These are phyloP conservation scores for Cryptotermes secundus DNA, from an alignment of 1,140 invertebrate genomes.

Conservation along the genomic window DNA sequence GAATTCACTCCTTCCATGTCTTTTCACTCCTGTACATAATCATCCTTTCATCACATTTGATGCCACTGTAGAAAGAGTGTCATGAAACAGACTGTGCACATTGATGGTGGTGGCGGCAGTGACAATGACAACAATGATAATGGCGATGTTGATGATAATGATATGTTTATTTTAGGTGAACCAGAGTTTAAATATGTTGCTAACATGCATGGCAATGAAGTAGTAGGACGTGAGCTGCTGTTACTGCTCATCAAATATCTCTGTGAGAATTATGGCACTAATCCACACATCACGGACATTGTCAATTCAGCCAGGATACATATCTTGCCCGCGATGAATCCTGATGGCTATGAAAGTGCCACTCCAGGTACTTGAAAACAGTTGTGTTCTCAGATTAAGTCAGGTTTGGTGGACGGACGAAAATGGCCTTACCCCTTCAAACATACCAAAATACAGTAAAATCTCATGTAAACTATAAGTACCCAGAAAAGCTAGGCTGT, in stretches of 20 bases:
- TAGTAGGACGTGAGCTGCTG: constrained; percentile 85
- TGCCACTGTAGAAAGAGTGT: too few species aligned
- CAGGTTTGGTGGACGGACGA: too few species aligned
- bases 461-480: too few species aligned
- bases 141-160: neutral
- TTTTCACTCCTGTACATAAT: neutral
- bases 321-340: constrained; percentile 95
- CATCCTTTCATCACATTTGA: neutral
- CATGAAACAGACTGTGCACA: too few species aligned
- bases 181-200: constrained; percentile 93
- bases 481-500: too few species aligned
- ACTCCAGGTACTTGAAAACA: neutral
- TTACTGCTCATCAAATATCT: constrained; percentile 82
- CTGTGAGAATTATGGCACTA: constrained; percentile 78
- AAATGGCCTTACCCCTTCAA: too few species aligned
- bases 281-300: constrained; percentile 71
- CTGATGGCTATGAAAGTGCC: constrained; percentile 85
- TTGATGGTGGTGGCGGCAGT: too few species aligned
- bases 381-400: neutral
- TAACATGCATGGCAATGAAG: constrained; percentile 98
- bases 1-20: neutral
- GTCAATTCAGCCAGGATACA: constrained; percentile 85
- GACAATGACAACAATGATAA: too few species aligned
- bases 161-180: constrained; percentile 54
- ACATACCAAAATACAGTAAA: too few species aligned